Conservation (phyloP, 2,888 invertebrate species). For the Conus canariensis region DNA sequence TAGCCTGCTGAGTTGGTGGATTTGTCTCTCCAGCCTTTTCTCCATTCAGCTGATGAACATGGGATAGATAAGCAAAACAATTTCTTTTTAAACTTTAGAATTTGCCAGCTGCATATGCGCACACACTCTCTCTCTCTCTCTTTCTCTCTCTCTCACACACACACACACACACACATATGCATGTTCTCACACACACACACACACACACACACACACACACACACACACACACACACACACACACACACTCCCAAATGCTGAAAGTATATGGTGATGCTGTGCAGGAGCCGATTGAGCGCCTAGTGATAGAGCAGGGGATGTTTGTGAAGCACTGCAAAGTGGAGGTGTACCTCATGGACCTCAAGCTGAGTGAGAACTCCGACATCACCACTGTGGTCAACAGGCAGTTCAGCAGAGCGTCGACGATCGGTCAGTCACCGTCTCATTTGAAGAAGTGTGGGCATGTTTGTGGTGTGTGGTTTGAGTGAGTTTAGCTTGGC, state of each 20-base stretch:
- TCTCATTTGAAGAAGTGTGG: background rate
- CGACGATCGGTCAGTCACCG: conserved; percentile 76
- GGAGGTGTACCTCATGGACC: conserved; percentile 79
- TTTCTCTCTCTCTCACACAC: too few species aligned
- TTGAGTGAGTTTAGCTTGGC: too few species aligned
- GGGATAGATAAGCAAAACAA: too few species aligned
- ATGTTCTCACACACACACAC: too few species aligned
- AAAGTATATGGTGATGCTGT: background rate
- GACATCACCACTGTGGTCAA: conserved; percentile 73
- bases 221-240: too few species aligned
- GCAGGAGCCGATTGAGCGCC: conserved; percentile 77
- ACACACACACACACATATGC: too few species aligned
- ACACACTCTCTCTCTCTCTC: too few species aligned
- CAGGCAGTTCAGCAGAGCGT: conserved; percentile 78
- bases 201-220: too few species aligned
- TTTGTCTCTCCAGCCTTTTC: background rate
- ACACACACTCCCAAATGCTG: too few species aligned
- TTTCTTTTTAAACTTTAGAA: conserved; percentile 31
- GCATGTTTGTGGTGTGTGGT: background rate
- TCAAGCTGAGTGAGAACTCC: conserved; percentile 79
- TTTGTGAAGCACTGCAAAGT: conserved; percentile 79
- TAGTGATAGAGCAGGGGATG: conserved; percentile 80
- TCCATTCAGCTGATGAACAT: too few species aligned
- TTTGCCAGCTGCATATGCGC: conserved; percentile 57
- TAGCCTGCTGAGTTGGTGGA: too few species aligned